Base-by-base conservation (phyloP, 2,797 vertebrate species). In the Allobates femoralis region DNA sequence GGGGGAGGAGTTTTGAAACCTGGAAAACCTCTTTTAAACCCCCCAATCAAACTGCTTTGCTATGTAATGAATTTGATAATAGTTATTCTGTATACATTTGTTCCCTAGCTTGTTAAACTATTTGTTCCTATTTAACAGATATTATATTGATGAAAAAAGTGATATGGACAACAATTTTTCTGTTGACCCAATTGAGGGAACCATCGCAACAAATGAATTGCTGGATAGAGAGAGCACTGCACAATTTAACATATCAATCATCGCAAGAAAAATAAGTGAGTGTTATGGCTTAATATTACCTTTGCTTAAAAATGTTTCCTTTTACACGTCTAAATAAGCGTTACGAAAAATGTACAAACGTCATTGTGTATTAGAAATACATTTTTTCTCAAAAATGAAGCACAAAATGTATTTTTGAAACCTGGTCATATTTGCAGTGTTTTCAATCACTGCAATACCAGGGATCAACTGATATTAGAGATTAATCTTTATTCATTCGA, bases 221-320 rank as follows among this genome's bases (percentile, higher is more conserved):
- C 93, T 99, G 69, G 97, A 99, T 95, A 94, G 98, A 89, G 98
- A 99, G 91, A 97, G 88, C 92, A 95, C 96, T 23, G 93, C 96
- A 11, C 97, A 97, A 90, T 98, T 98, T 92, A 99, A 98, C 91
- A 96, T 99, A 94, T 97, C 97, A 90, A 93, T 99, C 87, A 95
- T 98, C 92, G 97, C 98, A 41, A 98, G 97, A 93, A 99, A 99
- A 96, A 94, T 98, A 91, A 99, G 98, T 99, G 94, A 98, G 98
- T 98, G 96, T 94, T 46, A 11, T 58, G 4, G 12, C 30, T 30
- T 5, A 60, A n/a, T 26, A 51, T 19, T 2, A 56, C 7, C 21
- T 34, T 10, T 50, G 3, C 16, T 62, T 4, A 28, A 28, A 14
- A 11, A 14, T n/a, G 1, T 58, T 3, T 23, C 23, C n/a, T 23